These are phyloP conservation scores for Netelia melanura DNA, from an alignment of 2,888 invertebrate genomes.

Conservation along the genomic window DNA sequence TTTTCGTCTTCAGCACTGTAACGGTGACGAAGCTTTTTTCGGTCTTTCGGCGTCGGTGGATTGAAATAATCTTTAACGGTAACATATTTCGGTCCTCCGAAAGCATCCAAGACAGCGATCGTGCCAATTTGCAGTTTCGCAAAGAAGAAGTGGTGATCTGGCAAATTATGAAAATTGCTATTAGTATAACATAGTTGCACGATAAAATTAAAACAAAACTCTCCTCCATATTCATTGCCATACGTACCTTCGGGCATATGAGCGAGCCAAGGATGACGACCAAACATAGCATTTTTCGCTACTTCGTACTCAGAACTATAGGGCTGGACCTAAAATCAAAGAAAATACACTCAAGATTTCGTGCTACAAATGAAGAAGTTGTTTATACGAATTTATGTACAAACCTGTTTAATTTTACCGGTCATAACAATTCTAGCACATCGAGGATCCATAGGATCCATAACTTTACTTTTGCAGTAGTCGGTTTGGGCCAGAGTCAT, in stretches of 20 bases:
- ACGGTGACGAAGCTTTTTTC: not conserved
- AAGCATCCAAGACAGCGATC: slow-evolving; percentile 92
- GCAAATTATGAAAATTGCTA: slow-evolving; percentile 75
- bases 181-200: not conserved
- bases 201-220: not conserved
- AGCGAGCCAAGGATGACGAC: slow-evolving; percentile 90
- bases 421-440: slow-evolving; percentile 91
- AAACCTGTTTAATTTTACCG: slow-evolving; percentile 89
- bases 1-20: not conserved
- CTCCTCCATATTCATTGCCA: not conserved
- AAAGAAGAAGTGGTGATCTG: slow-evolving; percentile 92
- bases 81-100: slow-evolving; percentile 92
- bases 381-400: slow-evolving; percentile 55
- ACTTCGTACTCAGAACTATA: slow-evolving; percentile 86
- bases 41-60: slow-evolving; percentile 26
- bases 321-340: slow-evolving; percentile 85
- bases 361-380: not conserved
- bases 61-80: slow-evolving; percentile 88
- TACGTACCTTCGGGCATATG: slow-evolving; percentile 88
- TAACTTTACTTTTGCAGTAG: slow-evolving; percentile 88
- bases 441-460: slow-evolving; percentile 91
- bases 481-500: slow-evolving; percentile 89
- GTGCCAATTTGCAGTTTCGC: slow-evolving; percentile 91
- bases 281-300: slow-evolving; percentile 87
- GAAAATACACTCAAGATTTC: slow-evolving; percentile 7